Evolutionary conservation across 2,888 invertebrate species (phyloP).

Genomic region (Vesta saturnalis): DNA sequence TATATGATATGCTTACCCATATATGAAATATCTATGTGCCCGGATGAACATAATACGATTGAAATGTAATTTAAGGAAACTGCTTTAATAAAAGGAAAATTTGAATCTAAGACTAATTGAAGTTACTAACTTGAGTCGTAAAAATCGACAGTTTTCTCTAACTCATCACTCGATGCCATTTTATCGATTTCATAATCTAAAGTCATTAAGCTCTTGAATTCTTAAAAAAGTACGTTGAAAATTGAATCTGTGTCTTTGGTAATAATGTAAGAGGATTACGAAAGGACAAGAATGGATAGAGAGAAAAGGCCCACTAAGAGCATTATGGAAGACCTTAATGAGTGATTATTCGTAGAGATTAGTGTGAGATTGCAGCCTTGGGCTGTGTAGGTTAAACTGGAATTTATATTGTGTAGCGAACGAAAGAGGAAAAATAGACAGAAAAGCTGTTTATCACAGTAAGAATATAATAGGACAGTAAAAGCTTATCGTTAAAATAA

Average conservation of each 20-base stretch:
- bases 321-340: constrained; percentile 41
- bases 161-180: too few relatives aligned
- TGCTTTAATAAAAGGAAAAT: too few relatives aligned
- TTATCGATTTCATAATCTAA: not conserved
- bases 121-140: too few relatives aligned
- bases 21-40: too few relatives aligned
- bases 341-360: constrained; percentile 44
- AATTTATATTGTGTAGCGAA: constrained; percentile 25
- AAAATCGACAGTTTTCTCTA: too few relatives aligned
- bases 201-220: too few relatives aligned
- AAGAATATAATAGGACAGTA: constrained; percentile 6
- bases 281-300: constrained; percentile 33
- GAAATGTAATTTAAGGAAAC: too few relatives aligned
- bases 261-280: constrained; percentile 32
- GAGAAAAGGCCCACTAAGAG: constrained; percentile 38
- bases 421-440: not conserved
- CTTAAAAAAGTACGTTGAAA: not conserved
- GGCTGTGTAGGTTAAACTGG: constrained; percentile 33
- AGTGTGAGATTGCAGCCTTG: constrained; percentile 39
- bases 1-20: too few relatives aligned
- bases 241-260: constrained; percentile 6
- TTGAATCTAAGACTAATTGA: too few relatives aligned
- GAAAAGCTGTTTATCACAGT: constrained; percentile 16
- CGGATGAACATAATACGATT: too few relatives aligned
- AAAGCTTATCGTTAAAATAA: constrained; percentile 28